Evolutionary conservation across 2,888 invertebrate species (phyloP), one percentile per base, ranked within the genome.

Genomic region (Epinotia brunnichana): DNA sequence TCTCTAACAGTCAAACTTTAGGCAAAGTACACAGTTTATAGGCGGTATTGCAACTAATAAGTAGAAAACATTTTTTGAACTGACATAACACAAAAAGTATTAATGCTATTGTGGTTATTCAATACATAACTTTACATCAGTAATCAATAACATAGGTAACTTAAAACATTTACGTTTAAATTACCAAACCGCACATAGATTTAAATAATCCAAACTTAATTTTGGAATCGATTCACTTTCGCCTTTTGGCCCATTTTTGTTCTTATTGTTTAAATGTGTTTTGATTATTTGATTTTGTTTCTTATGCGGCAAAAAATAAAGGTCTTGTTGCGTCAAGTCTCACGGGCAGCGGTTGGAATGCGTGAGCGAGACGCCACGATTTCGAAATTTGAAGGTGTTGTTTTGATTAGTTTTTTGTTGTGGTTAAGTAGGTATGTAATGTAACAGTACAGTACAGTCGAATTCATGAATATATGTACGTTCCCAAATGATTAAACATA

Each of bases 171-270:
- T 17, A 48, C 3, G 35, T n/a, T 35, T 11, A 57, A 53, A 15
- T 44, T 15, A 15, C 17, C 17, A 66, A 66, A 66, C 71, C 72
- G 61, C 51, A 66, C 21, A 66, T 56, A 57, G 70, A 76, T 78
- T 77, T 71, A 74, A 79, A 80, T 79, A 83, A 78, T 77, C 74
- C 72, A 71, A 72, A 61, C 15, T 56, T 56, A 77, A 81, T 75
- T 74, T 79, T 77, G 76, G 77, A 80, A 80, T 82, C 80, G 78
- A 76, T 82, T 81, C 82, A 86, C 87, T 87, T 87, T 87, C 87
- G 85, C 87, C 78, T 72, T n/a, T 66, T 61, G 83, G 86, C 76
- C 83, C 85, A 83, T 79, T 81, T 87, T 76, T 66, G 74, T 17
- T 56, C 48, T 54, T 78, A 81, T 83, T 84, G 82, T 83, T 79